These are phyloP conservation scores for Pocillopora verrucosa DNA, from an alignment of 64 coral and sea anemone genomes.

Conservation along the genomic window DNA sequence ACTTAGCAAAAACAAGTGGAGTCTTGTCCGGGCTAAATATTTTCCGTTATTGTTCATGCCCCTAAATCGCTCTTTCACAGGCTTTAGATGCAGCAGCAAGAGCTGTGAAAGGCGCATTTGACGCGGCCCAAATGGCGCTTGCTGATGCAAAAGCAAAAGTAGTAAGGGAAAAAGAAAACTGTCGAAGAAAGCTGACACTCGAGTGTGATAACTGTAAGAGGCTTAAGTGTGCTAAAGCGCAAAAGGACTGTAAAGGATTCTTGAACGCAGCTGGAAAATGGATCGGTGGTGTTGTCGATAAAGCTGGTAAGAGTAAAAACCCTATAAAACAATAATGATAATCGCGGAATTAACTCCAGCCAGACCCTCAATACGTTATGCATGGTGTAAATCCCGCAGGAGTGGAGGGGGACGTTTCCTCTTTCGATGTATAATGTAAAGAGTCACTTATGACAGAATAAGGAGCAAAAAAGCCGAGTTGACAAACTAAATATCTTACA, in stretches of 20 bases:
- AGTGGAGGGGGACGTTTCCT: no score
- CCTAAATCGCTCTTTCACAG: slow-evolving; percentile 2
- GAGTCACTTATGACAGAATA: no score
- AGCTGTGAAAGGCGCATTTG: slow-evolving; percentile 82
- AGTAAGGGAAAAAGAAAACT: slow-evolving; percentile 84
- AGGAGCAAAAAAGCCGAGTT: no score
- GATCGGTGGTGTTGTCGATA: slow-evolving; percentile 90
- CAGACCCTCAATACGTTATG: no score
- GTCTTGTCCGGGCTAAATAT: no score
- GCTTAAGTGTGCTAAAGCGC: slow-evolving; percentile 80
- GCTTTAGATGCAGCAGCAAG: slow-evolving; percentile 83
- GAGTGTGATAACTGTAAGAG: slow-evolving; percentile 87
- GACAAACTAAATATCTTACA: no score
- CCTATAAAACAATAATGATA: no score
- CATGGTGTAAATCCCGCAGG: no score
- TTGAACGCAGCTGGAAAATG: slow-evolving; percentile 84
- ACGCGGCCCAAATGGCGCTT: slow-evolving; percentile 74
- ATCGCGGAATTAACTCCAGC: neutral
- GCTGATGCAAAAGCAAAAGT: slow-evolving; percentile 66
- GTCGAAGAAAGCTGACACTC: slow-evolving; percentile 87
- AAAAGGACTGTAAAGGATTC: slow-evolving; percentile 84
- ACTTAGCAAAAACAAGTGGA: no score
- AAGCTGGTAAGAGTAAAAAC: slow-evolving; percentile 50
- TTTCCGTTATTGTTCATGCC: no score
- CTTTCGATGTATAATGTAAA: no score